These are phyloP conservation scores for Malurus alboscapulatus DNA, from an alignment of 2,113 vertebrate species.

Conservation along the genomic window DNA sequence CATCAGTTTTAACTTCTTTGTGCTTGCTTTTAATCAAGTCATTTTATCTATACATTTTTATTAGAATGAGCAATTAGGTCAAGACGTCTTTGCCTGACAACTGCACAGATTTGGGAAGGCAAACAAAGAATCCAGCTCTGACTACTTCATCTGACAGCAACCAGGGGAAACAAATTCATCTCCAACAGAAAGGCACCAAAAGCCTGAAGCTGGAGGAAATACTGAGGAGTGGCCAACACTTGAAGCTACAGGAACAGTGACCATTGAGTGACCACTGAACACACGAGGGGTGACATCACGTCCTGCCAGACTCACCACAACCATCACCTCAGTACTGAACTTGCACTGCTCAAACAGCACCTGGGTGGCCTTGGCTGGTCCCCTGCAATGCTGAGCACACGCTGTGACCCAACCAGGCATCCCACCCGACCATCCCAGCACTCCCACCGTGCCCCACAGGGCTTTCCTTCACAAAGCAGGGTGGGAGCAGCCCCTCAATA, in stretches of 20 bases:
- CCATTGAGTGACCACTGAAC: neutral
- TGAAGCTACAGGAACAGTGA: neutral
- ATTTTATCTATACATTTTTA: neutral
- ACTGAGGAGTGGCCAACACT: neutral
- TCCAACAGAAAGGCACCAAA: neutral
- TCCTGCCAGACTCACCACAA: neutral
- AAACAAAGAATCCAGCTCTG: neutral
- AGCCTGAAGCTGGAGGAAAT: neutral
- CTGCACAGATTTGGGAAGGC: neutral
- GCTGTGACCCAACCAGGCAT: neutral
- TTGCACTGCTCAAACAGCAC: neutral
- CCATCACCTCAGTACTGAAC: accelerated
- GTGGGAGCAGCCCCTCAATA: neutral
- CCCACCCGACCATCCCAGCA: neutral
- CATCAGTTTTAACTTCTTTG: neutral
- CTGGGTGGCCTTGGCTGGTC: neutral
- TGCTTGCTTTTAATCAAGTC: neutral
- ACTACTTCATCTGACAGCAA: neutral
- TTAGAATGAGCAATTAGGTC: neutral
- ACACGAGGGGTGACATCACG: accelerated
- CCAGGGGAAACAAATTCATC: neutral
- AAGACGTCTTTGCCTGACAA: neutral
- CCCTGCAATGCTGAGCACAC: neutral
- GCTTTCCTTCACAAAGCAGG: neutral
- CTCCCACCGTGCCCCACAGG: accelerated